phyloP scores from a whole-genome alignment of 2,888 invertebrate species.

The Sinohyriopsis cumingii region DNA sequence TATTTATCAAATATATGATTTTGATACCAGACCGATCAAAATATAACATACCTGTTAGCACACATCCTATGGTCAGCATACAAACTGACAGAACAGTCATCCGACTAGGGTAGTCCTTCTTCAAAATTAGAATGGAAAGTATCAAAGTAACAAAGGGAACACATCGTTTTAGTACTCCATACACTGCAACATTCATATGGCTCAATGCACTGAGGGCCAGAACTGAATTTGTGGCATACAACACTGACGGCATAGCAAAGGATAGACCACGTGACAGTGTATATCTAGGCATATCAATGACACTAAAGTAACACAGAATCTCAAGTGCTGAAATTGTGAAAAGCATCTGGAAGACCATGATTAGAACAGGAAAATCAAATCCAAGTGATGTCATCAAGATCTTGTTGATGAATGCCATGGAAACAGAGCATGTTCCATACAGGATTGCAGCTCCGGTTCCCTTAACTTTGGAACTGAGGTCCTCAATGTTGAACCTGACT shows the following conservation, averaged over 20 bases:
- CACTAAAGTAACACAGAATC: slow-evolving; percentile 53
- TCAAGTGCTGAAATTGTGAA: slow-evolving; percentile 71
- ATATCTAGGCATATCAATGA: slow-evolving; percentile 68
- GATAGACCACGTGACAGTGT: slow-evolving; percentile 70
- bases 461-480: slow-evolving; percentile 24
- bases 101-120: slow-evolving; percentile 65
- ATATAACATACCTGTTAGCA: slow-evolving; percentile 70
- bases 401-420: slow-evolving; percentile 73
- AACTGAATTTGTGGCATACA: slow-evolving; percentile 73
- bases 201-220: slow-evolving; percentile 74
- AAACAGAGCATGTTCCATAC: slow-evolving; percentile 71
- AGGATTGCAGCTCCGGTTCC: slow-evolving; percentile 67
- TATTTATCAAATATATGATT: too few species aligned
- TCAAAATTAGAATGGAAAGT: slow-evolving; percentile 68
- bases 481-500: neutral
- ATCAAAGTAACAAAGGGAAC: slow-evolving; percentile 72
- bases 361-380: slow-evolving; percentile 74
- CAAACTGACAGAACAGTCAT: slow-evolving; percentile 65
- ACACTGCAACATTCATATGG: slow-evolving; percentile 76
- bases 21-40: neutral
- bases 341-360: slow-evolving; percentile 74
- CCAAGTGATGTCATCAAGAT: slow-evolving; percentile 68
- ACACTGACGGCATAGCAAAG: slow-evolving; percentile 73
- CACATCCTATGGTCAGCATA: slow-evolving; percentile 71
- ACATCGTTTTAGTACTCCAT: slow-evolving; percentile 74